Base-by-base conservation (phyloP, 2,113 vertebrate genomes). In the Rhinoptilus africanus region DNA sequence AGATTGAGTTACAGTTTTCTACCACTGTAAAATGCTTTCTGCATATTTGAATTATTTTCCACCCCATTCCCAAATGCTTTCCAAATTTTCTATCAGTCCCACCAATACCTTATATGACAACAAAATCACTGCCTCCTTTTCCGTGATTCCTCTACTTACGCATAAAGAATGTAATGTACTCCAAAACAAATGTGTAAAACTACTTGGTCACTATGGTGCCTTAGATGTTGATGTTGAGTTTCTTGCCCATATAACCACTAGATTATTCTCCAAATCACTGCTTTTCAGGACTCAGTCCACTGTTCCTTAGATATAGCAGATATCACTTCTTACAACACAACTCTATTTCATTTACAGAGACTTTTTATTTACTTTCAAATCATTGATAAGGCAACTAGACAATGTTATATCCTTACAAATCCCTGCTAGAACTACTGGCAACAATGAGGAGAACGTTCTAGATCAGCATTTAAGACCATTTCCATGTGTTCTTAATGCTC, bases 401-500 rank as follows among this genome's bases (percentile, higher is more conserved):
- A 57, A n/a, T 74, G 32, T 74, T 69, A 3, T 53, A 35, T 62
- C 23, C 21, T 48, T 62, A 45, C 11, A 71, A 57, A 64, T 66
- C 13, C 26, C 39, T 41, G 4, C 53, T 73, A 47, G 19, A 77
- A 5, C 4, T 11, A 60, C 32, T 30, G 7, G 4, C 21, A 68
- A 39, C 13, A 50, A 16, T 26, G 4, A 37, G 5, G 5, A 54
- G 24, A 16, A 60, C 2, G 12, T 60, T 64, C 53, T 68, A 85
- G 6, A 57, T 39, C 45, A 54, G 35, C 6, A 27, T 75, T 88
- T 54, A 79, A 72, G 32, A 0, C 12, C 7, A 6, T 63, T 74
- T 82, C 7, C 0, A 0, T 74, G 27, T 10, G 2, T 39, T 81
- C 5, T 68, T 56, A 66, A 56, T 43, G 18, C 0, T 72, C 1